Evolutionary conservation across 23 tunicate genomes (phyloP).

Genomic region (Aplidium turbinatum): DNA sequence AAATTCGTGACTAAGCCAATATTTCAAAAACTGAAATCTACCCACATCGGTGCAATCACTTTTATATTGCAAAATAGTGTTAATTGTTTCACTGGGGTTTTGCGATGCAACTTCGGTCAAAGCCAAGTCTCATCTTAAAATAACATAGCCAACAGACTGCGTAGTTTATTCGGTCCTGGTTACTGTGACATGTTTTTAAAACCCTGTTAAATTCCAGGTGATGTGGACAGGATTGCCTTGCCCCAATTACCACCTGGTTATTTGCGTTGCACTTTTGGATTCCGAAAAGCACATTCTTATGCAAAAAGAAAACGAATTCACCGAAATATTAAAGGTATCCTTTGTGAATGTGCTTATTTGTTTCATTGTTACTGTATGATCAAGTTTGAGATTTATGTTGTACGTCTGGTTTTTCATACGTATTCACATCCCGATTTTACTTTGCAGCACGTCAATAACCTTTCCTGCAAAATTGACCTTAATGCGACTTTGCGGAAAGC

Average conservation of each 20-base stretch:
- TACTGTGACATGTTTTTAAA: no score
- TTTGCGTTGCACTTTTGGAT: conserved; percentile 78
- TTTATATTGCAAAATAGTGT: no score
- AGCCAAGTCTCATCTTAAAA: no score
- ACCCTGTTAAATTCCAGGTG: no score
- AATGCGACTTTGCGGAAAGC: conserved; percentile 65
- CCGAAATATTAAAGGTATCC: conserved; percentile 76
- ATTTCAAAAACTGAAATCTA: no score
- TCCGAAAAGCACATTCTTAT: conserved; percentile 56
- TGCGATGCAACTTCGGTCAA: no score
- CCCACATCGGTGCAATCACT: no score
- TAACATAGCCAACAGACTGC: no score
- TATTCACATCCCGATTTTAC: neutral
- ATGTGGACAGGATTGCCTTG: conserved; percentile 90
- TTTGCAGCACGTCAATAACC: conserved; percentile 81
- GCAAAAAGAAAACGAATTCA: conserved; percentile 75
- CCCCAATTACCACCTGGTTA: conserved; percentile 70
- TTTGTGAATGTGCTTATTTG: neutral
- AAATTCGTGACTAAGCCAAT: no score
- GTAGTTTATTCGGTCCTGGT: no score
- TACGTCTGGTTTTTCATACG: neutral
- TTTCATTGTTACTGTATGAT: neutral
- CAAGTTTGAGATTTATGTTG: neutral
- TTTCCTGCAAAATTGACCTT: conserved; percentile 65
- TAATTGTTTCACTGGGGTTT: no score